These are phyloP conservation scores for Trichonephila inaurata DNA, from an alignment of 1,140 invertebrate species.

Conservation along the genomic window DNA sequence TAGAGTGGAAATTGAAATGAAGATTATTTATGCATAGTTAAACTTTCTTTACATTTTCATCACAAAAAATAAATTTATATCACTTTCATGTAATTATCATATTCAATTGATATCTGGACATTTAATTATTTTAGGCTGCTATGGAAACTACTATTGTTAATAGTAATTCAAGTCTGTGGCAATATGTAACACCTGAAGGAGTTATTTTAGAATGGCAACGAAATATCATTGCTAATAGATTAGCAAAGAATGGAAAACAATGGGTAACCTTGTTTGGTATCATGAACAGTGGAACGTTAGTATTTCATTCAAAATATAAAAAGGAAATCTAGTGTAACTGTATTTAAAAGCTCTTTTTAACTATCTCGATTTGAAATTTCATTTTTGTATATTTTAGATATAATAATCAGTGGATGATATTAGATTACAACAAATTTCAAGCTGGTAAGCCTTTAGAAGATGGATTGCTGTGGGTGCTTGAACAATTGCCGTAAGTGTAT, in stretches of 20 bases:
- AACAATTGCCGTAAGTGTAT: slow-evolving; percentile 88
- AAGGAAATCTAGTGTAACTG: neutral
- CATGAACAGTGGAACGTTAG: slow-evolving; percentile 89
- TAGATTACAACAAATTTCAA: slow-evolving; percentile 87
- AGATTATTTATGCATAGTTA: too few species aligned
- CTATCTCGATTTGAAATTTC: neutral
- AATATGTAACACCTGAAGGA: slow-evolving; percentile 83
- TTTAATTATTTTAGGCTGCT: slow-evolving; percentile 78
- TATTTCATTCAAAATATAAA: slow-evolving; percentile 38
- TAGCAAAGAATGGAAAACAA: slow-evolving; percentile 86
- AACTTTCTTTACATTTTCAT: too few species aligned
- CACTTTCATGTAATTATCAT: too few species aligned
- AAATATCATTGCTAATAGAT: slow-evolving; percentile 91
- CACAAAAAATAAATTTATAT: too few species aligned
- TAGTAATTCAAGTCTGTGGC: slow-evolving; percentile 85
- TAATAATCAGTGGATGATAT: slow-evolving; percentile 93
- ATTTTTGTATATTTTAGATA: slow-evolving; percentile 82
- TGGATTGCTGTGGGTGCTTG: slow-evolving; percentile 88
- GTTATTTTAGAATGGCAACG: slow-evolving; percentile 89
- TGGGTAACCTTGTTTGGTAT: slow-evolving; percentile 85
- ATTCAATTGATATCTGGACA: too few species aligned
- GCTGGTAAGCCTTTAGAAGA: slow-evolving; percentile 82
- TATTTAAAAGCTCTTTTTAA: neutral
- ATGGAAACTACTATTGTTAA: slow-evolving; percentile 89
- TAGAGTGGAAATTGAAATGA: too few species aligned